These are phyloP conservation scores for Clarias macrocephalus DNA, from an alignment of 2,113 vertebrate species.

Conservation along the genomic window DNA sequence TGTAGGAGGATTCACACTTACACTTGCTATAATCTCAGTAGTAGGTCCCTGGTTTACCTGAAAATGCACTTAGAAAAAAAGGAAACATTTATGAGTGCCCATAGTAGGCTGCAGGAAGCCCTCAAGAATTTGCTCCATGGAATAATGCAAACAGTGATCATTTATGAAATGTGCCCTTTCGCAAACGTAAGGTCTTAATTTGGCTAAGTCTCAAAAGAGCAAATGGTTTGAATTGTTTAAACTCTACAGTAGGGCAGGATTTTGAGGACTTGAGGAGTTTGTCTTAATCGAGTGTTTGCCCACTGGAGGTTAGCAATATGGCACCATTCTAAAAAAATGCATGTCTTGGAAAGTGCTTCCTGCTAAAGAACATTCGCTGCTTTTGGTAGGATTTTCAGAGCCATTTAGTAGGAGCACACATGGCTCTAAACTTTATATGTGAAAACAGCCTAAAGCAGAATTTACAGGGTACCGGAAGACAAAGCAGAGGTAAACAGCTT, in stretches of 20 bases:
- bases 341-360: background rate
- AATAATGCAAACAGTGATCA: conserved; percentile 12
- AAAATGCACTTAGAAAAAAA: conserved; percentile 54
- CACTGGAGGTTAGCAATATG: background rate
- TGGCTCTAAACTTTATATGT: conserved; percentile 11
- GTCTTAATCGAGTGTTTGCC: conserved; percentile 1
- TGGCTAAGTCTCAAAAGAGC: conserved; percentile 1
- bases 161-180: background rate
- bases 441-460: conserved; percentile 11
- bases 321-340: background rate
- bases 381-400: background rate
- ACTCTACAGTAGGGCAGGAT: background rate
- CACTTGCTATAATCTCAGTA: conserved; percentile 26
- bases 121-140: conserved; percentile 38
- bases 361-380: background rate
- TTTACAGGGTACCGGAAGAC: conserved; percentile 19
- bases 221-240: conserved; percentile 7
- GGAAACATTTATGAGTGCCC: conserved; percentile 59
- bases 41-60: conserved; percentile 37
- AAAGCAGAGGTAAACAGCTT: conserved; percentile 34
- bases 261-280: background rate
- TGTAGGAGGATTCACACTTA: conserved; percentile 17
- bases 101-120: conserved; percentile 46
- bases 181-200: conserved; percentile 2
- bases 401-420: background rate